Percentiles rank a stretch among this genome's conserved stretches.
These are phyloP conservation scores for Dallia pectoralis DNA, from an alignment of 2,797 vertebrate species.

Conservation along the genomic window DNA sequence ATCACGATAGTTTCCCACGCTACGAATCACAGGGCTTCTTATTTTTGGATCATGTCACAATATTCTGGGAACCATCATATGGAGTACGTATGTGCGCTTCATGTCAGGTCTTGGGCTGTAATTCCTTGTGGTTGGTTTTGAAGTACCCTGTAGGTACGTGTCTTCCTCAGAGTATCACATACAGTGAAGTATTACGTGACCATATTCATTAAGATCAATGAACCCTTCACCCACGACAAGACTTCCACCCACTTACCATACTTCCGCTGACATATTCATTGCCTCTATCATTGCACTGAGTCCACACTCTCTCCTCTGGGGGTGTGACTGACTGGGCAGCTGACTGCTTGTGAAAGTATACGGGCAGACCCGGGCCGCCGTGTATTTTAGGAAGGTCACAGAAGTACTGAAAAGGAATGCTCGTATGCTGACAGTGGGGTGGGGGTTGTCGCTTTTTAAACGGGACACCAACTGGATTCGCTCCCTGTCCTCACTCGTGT, in stretches of 20 bases:
- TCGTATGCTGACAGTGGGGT: slow-evolving; percentile 50
- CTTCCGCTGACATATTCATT: slow-evolving; percentile 21
- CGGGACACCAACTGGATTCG: slow-evolving; percentile 55
- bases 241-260: slow-evolving; percentile 4
- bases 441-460: slow-evolving; percentile 44
- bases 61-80: not conserved
- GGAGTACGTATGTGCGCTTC: not conserved
- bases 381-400: slow-evolving; percentile 16
- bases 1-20: not conserved
- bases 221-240: slow-evolving; percentile 2
- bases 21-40: too few species aligned
- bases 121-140: slow-evolving; percentile 6
- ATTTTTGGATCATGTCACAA: not conserved
- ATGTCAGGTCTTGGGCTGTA: not conserved
- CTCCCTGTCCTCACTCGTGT: slow-evolving; percentile 48
- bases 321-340: slow-evolving; percentile 36
- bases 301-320: slow-evolving; percentile 27
- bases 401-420: slow-evolving; percentile 29
- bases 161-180: not conserved
- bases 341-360: slow-evolving; percentile 29
- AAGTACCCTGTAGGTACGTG: not conserved
- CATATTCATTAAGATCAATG: not conserved
- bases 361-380: slow-evolving; percentile 23
- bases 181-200: not conserved
- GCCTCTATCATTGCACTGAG: slow-evolving; percentile 25